Percentiles rank a stretch among this genome's conserved stretches.
phyloP scores from a whole-genome alignment of 1,140 invertebrate genomes.

The Drosophila arizonae region DNA sequence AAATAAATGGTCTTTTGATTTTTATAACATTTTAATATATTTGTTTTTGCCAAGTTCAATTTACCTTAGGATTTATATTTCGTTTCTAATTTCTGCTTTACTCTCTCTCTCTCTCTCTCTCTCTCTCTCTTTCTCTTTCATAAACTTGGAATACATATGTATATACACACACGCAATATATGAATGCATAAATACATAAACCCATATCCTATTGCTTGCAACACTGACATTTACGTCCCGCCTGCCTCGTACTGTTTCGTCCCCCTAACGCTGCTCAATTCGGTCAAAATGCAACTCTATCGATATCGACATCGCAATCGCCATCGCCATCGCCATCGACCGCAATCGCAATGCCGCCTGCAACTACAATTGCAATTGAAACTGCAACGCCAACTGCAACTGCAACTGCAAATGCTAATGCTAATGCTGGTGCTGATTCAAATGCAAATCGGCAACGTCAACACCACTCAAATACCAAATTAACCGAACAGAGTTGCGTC shows the following conservation, averaged over 20 bases:
- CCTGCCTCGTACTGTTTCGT: slow-evolving; percentile 22
- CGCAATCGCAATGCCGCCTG: slow-evolving; percentile 19
- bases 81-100: slow-evolving; percentile 37
- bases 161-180: slow-evolving; percentile 10
- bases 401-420: slow-evolving; percentile 33
- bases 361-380: neutral
- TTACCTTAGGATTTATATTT: slow-evolving; percentile 31
- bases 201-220: slow-evolving; percentile 25
- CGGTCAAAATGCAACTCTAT: slow-evolving; percentile 22
- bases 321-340: slow-evolving; percentile 15
- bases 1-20: slow-evolving; percentile 27
- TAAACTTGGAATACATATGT: neutral
- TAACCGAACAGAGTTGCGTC: slow-evolving; percentile 90
- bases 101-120: neutral
- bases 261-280: slow-evolving; percentile 35
- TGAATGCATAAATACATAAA: slow-evolving; percentile 5
- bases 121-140: neutral
- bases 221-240: slow-evolving; percentile 13
- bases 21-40: slow-evolving; percentile 6
- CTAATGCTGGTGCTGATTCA: slow-evolving; percentile 37
- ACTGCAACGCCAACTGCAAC: slow-evolving; percentile 11
- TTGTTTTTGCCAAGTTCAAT: neutral
- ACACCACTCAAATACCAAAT: slow-evolving; percentile 50
- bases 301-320: slow-evolving; percentile 30
- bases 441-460: slow-evolving; percentile 36